Evolutionary conservation across 2,113 vertebrate genomes (phyloP).

Genomic region (Lanius collurio): DNA sequence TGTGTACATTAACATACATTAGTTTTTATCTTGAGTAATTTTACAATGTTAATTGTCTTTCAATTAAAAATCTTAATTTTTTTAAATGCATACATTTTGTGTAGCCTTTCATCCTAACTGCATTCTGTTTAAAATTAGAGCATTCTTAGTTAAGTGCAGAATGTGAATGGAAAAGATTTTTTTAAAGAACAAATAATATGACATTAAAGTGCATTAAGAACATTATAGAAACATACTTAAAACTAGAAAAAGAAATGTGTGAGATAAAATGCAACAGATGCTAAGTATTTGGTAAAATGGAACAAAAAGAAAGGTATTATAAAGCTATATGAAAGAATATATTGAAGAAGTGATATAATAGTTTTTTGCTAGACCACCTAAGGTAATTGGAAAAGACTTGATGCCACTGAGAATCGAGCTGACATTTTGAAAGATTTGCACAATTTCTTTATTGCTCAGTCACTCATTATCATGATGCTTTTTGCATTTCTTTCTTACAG

Average conservation of each 20-base stretch:
- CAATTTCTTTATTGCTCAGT: background rate
- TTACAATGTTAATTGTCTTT: background rate
- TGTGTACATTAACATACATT: background rate
- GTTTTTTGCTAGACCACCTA: background rate
- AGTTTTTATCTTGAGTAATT: background rate
- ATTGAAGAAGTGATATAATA: background rate
- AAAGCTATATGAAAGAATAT: background rate
- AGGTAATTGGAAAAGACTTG: background rate
- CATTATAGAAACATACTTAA: background rate
- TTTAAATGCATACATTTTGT: background rate
- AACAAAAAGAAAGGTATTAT: background rate
- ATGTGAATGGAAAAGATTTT: background rate
- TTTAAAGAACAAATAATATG: background rate
- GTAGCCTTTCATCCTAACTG: background rate
- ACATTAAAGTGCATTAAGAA: background rate
- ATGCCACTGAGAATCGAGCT: background rate
- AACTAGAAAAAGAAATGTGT: background rate
- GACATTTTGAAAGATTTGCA: background rate
- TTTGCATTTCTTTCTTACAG: background rate
- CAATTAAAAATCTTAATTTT: background rate
- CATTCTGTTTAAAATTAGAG: background rate
- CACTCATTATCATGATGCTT: background rate
- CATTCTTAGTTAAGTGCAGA: background rate
- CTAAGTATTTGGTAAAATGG: background rate
- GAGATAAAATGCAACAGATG: background rate